A percentile compares a stretch with the other conserved stretches of the same genome.
phyloP scores from a whole-genome alignment of 1,140 invertebrate genomes.

The Maconellicoccus hirsutus region DNA sequence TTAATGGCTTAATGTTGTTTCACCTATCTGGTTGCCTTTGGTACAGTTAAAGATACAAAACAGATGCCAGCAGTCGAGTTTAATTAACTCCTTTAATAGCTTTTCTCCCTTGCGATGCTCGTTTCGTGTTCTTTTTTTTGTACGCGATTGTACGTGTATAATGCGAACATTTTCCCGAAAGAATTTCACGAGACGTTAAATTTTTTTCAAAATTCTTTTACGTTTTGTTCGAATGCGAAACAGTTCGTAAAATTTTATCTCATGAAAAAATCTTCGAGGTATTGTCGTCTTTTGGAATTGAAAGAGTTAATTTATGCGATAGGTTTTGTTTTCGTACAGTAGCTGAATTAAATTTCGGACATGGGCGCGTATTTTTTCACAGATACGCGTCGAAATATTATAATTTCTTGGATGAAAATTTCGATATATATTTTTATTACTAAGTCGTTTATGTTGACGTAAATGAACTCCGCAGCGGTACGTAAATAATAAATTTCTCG shows the following conservation, averaged over 20 bases:
- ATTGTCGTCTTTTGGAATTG: too few species aligned
- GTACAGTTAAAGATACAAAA: slow-evolving; percentile 16
- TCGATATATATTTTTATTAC: background rate
- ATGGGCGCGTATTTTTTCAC: background rate
- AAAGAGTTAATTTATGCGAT: too few species aligned
- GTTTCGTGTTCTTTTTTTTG: background rate
- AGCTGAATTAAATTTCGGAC: background rate
- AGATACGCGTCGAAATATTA: too few species aligned
- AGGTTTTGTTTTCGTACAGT: background rate
- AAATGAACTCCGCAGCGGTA: background rate
- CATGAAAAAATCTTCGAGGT: background rate
- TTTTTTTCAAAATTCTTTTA: background rate
- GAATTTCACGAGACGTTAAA: slow-evolving; percentile 8
- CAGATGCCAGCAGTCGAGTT: slow-evolving; percentile 21
- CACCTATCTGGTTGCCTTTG: background rate
- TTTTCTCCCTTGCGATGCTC: slow-evolving; percentile 10
- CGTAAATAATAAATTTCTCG: background rate
- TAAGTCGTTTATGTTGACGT: background rate
- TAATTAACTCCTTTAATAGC: slow-evolving; percentile 21
- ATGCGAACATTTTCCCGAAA: background rate
- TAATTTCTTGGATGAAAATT: background rate
- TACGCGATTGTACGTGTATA: background rate
- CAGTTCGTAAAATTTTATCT: slow-evolving; percentile 5
- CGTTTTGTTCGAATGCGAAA: background rate
- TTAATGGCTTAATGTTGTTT: slow-evolving; percentile 22